Percentiles rank a stretch among this genome's conserved stretches.
Evolutionary conservation across 2,113 vertebrate species (phyloP).

Genomic region (Zosterops japonicus): DNA sequence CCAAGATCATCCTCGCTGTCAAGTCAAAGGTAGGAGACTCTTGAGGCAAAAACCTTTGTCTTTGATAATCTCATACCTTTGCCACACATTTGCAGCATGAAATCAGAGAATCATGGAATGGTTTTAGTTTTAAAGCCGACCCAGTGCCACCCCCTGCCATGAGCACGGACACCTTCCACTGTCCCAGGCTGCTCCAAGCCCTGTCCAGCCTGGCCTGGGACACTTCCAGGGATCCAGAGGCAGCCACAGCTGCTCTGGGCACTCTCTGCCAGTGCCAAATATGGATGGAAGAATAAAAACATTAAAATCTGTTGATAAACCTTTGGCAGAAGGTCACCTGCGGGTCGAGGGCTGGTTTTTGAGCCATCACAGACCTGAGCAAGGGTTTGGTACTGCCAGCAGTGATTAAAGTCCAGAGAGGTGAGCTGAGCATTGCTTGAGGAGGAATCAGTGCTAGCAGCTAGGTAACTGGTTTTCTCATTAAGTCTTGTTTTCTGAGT

Average conservation of each 20-base stretch:
- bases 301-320: neutral
- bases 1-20: slow-evolving; percentile 91
- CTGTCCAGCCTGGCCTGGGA: rapidly evolving
- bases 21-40: slow-evolving; percentile 88
- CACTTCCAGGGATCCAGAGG: neutral
- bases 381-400: neutral
- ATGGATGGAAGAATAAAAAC: neutral
- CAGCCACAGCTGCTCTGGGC: neutral
- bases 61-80: neutral
- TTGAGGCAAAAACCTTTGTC: neutral
- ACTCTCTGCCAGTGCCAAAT: neutral
- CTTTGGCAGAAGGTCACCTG: neutral
- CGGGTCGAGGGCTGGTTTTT: neutral
- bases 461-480: neutral
- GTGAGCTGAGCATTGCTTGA: neutral
- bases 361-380: neutral
- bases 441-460: neutral
- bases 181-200: neutral
- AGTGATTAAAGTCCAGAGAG: neutral
- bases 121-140: neutral
- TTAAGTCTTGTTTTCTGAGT: neutral
- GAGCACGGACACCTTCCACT: neutral
- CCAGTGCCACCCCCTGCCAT: neutral
- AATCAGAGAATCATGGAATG: neutral
- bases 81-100: neutral